phyloP scores from a whole-genome alignment of 2,113 vertebrate species.

The Thoracochromis brauschi region DNA sequence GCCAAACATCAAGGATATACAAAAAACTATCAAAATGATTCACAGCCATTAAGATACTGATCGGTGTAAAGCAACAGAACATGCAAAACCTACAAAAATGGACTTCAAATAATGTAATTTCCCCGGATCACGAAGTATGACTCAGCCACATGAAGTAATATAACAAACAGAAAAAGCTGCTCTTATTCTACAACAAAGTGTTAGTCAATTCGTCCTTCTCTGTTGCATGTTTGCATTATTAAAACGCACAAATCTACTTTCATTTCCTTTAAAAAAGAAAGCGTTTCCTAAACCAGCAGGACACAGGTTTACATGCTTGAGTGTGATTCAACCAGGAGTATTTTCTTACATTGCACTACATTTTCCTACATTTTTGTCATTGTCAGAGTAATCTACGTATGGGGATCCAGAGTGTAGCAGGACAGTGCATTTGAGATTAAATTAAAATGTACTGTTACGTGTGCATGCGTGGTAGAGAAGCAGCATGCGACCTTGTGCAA shows the following conservation, averaged over 20 bases:
- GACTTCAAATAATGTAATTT: neutral
- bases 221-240: neutral
- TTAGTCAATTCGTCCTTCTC: neutral
- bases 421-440: neutral
- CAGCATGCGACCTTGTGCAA: neutral
- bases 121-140: rapidly evolving
- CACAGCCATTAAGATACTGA: neutral
- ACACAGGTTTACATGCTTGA: neutral
- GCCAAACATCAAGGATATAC: neutral
- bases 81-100: neutral
- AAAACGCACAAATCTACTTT: neutral
- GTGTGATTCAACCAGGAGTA: neutral
- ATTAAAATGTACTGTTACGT: neutral
- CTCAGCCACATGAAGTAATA: neutral
- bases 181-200: neutral
- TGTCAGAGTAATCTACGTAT: neutral
- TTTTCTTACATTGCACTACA: neutral
- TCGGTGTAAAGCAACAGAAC: rapidly evolving
- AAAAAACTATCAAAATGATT: neutral
- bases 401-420: neutral
- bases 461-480: neutral
- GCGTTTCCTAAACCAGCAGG: neutral
- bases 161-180: neutral
- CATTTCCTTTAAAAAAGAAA: neutral
- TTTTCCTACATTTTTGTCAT: neutral